Percentiles rank a stretch among this genome's conserved stretches.
These are phyloP conservation scores for Thalpophila matura DNA, from an alignment of 2,888 invertebrate genomes.

Conservation along the genomic window DNA sequence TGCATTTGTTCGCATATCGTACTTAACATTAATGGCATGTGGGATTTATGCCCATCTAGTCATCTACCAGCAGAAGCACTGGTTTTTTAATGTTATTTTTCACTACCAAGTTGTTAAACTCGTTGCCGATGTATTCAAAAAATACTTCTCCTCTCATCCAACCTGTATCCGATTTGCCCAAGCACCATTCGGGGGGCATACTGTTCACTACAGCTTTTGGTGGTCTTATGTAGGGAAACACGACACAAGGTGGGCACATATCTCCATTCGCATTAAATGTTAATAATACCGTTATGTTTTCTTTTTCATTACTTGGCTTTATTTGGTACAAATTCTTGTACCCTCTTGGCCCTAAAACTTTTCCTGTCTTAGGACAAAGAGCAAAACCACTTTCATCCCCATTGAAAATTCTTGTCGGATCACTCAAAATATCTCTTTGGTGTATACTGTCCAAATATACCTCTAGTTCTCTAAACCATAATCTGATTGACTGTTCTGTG, in stretches of 20 bases:
- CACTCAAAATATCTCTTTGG: slow-evolving; percentile 58
- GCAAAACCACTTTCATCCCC: slow-evolving; percentile 62
- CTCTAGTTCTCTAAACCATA: slow-evolving; percentile 67
- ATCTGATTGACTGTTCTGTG: slow-evolving; percentile 61
- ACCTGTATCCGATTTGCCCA: slow-evolving; percentile 51
- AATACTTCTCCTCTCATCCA: slow-evolving; percentile 52
- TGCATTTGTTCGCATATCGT: slow-evolving; percentile 42
- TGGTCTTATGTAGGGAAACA: slow-evolving; percentile 57
- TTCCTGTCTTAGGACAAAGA: slow-evolving; percentile 62
- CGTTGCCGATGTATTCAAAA: slow-evolving; percentile 63
- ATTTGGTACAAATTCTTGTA: slow-evolving; percentile 60
- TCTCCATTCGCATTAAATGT: slow-evolving; percentile 59
- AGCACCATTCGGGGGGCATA: slow-evolving; percentile 59
- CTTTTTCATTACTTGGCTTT: slow-evolving; percentile 63
- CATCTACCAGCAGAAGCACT: slow-evolving; percentile 60
- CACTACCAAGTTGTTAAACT: slow-evolving; percentile 57
- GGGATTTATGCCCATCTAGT: slow-evolving; percentile 64
- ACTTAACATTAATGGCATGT: slow-evolving; percentile 58
- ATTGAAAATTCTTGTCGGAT: slow-evolving; percentile 62
- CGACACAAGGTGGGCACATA: slow-evolving; percentile 47
- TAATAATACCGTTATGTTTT: slow-evolving; percentile 64
- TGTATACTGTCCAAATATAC: slow-evolving; percentile 56
- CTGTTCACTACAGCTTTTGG: slow-evolving; percentile 41
- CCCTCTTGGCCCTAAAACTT: slow-evolving; percentile 66
- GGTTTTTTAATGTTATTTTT: slow-evolving; percentile 54